A percentile compares a stretch with the other conserved stretches of the same genome.
Evolutionary conservation across 2,888 invertebrate genomes (phyloP).

Genomic region (Melanchra persicariae): DNA sequence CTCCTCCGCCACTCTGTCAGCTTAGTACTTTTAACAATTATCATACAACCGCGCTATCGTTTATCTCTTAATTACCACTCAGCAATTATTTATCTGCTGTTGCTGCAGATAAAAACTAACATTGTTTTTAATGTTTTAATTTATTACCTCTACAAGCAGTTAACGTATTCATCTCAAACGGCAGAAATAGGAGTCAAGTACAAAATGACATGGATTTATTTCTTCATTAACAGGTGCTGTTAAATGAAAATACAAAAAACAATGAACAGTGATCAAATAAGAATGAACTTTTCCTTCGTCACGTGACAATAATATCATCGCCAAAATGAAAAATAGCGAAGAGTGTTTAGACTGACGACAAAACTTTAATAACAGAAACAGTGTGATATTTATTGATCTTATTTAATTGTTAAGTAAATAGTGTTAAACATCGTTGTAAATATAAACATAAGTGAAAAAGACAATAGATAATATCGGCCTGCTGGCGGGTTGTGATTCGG

Average conservation of each 20-base stretch:
- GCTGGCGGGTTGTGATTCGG: conserved; percentile 71
- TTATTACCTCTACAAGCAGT: conserved; percentile 47
- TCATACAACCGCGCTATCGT: conserved; percentile 32
- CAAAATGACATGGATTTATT: conserved; percentile 70
- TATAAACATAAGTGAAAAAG: conserved; percentile 72
- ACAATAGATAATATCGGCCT: conserved; percentile 65
- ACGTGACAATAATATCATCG: conserved; percentile 79
- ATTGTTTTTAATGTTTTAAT: conserved; percentile 42
- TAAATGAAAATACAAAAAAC: conserved; percentile 63
- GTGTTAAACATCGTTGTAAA: conserved; percentile 71
- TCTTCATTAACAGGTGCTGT: conserved; percentile 75
- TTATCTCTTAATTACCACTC: conserved; percentile 66
- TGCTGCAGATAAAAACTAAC: conserved; percentile 48
- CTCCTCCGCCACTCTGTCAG: conserved; percentile 57
- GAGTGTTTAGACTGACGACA: conserved; percentile 87
- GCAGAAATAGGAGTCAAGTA: conserved; percentile 68
- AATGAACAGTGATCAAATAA: conserved; percentile 78
- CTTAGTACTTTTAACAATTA: conserved; percentile 66
- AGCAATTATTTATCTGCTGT: conserved; percentile 57
- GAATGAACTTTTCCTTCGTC: conserved; percentile 79
- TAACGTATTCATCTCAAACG: conserved; percentile 57
- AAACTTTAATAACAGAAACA: conserved; percentile 72
- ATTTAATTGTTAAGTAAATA: conserved; percentile 78
- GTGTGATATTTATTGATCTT: conserved; percentile 89
- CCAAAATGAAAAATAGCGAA: conserved; percentile 90